Evolutionary conservation across 1,140 invertebrate species (phyloP), one percentile per base, ranked within the genome.

Genomic region (Heliconius hewitsoni): DNA sequence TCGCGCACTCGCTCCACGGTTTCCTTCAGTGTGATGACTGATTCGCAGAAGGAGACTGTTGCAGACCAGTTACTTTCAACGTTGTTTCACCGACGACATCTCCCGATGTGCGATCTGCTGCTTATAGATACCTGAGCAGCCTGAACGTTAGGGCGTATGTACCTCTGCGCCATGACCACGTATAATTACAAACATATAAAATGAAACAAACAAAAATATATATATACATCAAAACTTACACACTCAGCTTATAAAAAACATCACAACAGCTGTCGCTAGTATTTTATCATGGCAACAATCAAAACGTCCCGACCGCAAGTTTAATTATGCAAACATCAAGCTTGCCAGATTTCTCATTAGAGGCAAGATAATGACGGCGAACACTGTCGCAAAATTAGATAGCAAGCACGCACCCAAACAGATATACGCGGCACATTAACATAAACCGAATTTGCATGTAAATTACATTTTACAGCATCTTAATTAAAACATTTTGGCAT

Each of bases 401-500:
- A 93, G 89, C 90, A 89, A 92, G 90, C 93, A 93, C 93, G 91
- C 93, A 93, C 91, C 91, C 91, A 93, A 93, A 93, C 93, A 93
- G 91, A 94, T 91, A 94, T 93, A 94, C 91, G 91, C 91, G 88
- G 88, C 89, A 93, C 94, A 95, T 95, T 95, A 95, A 95, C 94
- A 95, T 95, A 95, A 95, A 95, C 94, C 94, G 93, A 95, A 95
- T 95, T 95, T 95, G 94, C 94, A 95, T 95, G 94, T 95, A 95
- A 95, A 95, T 95, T 95, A 95, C 94, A 94, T 95, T 95, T 95
- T 95, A 95, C 94, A 95, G 93, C 94, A 93, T 95, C 94, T 95
- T 95, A 95, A 95, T 95, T 95, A 95, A 95, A 95, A 95, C 94
- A 95, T 95, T 95, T 95, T 95, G 94, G 93, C 93, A 95, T 95